Percentiles rank a stretch among this genome's conserved stretches.
phyloP scores from a whole-genome alignment of 2,113 vertebrate species.

The Corythaeola cristata region DNA sequence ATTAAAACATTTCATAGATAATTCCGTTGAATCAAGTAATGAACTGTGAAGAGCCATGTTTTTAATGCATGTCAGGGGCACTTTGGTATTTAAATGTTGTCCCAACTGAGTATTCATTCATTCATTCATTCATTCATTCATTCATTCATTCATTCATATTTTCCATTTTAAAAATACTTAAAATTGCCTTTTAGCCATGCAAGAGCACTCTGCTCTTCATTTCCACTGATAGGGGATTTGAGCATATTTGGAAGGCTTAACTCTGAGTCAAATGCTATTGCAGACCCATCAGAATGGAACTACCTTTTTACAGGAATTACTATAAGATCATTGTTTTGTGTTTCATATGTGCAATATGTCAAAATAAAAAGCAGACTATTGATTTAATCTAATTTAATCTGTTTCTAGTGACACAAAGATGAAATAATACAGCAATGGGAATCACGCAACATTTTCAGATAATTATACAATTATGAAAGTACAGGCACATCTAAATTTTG shows the following conservation, averaged over 20 bases:
- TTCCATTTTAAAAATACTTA: background rate
- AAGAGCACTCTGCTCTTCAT: background rate
- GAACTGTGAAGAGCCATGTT: background rate
- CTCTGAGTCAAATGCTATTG: background rate
- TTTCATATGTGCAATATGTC: background rate
- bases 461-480: background rate
- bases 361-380: background rate
- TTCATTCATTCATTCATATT: background rate
- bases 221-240: background rate
- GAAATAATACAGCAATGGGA: background rate
- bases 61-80: background rate
- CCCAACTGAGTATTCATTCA: background rate
- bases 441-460: background rate
- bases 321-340: background rate
- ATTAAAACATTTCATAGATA: slow-evolving; percentile 57
- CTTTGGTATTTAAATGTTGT: background rate
- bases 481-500: background rate
- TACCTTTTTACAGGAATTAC: background rate
- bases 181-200: background rate
- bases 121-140: background rate
- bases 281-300: background rate
- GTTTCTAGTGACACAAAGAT: background rate
- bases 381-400: background rate
- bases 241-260: background rate
- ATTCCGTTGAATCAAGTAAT: slow-evolving; percentile 65